Base-by-base conservation (phyloP, 1,140 invertebrate genomes). In the Trichonephila clavata region DNA sequence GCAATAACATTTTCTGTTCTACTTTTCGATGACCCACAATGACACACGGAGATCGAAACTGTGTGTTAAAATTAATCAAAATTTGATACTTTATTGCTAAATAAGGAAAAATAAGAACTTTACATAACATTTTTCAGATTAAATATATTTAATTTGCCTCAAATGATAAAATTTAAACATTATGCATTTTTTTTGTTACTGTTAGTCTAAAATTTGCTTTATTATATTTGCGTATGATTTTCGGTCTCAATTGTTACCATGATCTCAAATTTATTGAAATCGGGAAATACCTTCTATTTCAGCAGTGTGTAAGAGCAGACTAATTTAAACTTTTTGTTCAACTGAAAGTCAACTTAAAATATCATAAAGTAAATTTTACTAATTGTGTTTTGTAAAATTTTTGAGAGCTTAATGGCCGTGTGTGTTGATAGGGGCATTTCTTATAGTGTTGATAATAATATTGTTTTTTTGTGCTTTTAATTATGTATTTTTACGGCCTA, bases 361-460 rank as follows among this genome's bases (percentile, higher is more conserved):
- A 77, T 18, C 5, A 16, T 32, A 32, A 32, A 77, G 18, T 16
- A 77, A 77, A 77, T 77, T 77, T 77, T 77, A 77, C 24, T 32
- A 39, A 5, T 50, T 50, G 27, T 39, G 71, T 32, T 77, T 39
- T 59, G 50, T 84, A 59, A 21, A 84, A 84, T 59, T 59, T 84
- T 59, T 84, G 57, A 59, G 83, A 84, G 83, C 83, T 84, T 84
- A 84, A 24, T 24, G 21, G 21, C 14, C 6, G 14, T 16, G 50
- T 16, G 57, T 84, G 83, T 59, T 84, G 13, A 59, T 60, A 84
- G 50, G 83, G 83, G 83, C 83, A 84, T 84, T 84, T 84, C 10
- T 24, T 8, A n/a, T 50, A 24, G 50, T 84, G 50, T 24, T 59
- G 13, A 16, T 84, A 18, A 59, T 84, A 7, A 14, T 84, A 13